Percentiles rank a stretch among this genome's conserved stretches.
phyloP scores from a whole-genome alignment of 2,113 vertebrate genomes.

The Papio anubis region DNA sequence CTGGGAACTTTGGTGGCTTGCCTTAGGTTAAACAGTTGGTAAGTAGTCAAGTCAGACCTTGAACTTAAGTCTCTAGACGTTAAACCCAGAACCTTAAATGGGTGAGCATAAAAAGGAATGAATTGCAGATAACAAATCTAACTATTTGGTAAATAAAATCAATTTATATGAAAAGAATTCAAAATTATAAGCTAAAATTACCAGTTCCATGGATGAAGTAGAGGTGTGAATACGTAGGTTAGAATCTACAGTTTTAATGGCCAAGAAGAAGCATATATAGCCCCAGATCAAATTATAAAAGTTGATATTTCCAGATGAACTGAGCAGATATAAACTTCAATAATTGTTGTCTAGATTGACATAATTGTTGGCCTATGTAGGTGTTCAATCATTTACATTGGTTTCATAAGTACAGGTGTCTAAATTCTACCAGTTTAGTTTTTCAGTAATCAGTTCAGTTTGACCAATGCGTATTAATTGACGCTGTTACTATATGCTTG shows the following conservation, averaged over 20 bases:
- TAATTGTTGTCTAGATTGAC: neutral
- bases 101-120: neutral
- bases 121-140: neutral
- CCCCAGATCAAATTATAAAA: neutral
- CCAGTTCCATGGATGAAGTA: neutral
- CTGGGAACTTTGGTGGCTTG: neutral
- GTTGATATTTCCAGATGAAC: neutral
- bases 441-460: neutral
- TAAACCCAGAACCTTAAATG: neutral
- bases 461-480: neutral
- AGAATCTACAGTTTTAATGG: neutral
- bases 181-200: conserved; percentile 17
- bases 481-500: neutral
- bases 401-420: neutral
- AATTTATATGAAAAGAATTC: conserved; percentile 4
- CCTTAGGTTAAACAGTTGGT: neutral
- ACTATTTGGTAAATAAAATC: neutral
- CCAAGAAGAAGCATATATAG: neutral
- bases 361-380: neutral
- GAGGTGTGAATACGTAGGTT: neutral
- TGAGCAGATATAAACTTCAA: neutral
- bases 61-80: neutral
- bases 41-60: neutral
- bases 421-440: neutral
- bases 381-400: neutral